A percentile compares a stretch with the other conserved stretches of the same genome.
Evolutionary conservation across 2,888 invertebrate genomes (phyloP).

Genomic region (Drosophila dives): DNA sequence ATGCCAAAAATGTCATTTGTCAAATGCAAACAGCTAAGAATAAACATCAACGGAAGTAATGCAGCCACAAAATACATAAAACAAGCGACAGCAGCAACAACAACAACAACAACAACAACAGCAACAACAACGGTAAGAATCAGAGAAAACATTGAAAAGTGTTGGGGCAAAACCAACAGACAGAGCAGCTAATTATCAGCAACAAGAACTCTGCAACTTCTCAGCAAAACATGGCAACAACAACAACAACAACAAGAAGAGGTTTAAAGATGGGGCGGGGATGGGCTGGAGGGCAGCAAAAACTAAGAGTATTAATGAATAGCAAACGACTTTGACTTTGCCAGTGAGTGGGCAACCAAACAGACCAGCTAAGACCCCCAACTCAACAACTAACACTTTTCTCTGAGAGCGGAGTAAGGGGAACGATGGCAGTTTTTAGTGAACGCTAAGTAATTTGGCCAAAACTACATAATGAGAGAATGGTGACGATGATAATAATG

Average conservation of each 20-base stretch:
- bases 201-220: constrained; percentile 65
- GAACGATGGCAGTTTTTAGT: constrained; percentile 59
- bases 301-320: constrained; percentile 80
- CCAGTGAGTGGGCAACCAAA: constrained; percentile 52
- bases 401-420: constrained; percentile 17
- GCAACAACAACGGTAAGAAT: constrained; percentile 32
- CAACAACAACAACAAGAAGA: constrained; percentile 14
- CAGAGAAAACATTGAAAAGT: constrained; percentile 52
- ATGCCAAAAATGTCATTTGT: constrained; percentile 80
- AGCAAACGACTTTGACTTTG: constrained; percentile 80
- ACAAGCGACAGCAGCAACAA: constrained; percentile 64
- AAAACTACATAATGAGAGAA: constrained; percentile 39
- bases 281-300: constrained; percentile 35
- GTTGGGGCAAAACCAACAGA: constrained; percentile 75
- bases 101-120: constrained; percentile 43
- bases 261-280: too few species aligned
- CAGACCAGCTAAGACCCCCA: constrained; percentile 28
- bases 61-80: constrained; percentile 79
- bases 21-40: constrained; percentile 81
- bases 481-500: constrained; percentile 15
- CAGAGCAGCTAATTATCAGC: constrained; percentile 79
- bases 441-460: constrained; percentile 71
- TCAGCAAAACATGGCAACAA: constrained; percentile 44
- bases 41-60: constrained; percentile 82
- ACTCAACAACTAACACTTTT: neutral